Conservation (phyloP, 2,113 vertebrate species). For the Canis aureus region DNA sequence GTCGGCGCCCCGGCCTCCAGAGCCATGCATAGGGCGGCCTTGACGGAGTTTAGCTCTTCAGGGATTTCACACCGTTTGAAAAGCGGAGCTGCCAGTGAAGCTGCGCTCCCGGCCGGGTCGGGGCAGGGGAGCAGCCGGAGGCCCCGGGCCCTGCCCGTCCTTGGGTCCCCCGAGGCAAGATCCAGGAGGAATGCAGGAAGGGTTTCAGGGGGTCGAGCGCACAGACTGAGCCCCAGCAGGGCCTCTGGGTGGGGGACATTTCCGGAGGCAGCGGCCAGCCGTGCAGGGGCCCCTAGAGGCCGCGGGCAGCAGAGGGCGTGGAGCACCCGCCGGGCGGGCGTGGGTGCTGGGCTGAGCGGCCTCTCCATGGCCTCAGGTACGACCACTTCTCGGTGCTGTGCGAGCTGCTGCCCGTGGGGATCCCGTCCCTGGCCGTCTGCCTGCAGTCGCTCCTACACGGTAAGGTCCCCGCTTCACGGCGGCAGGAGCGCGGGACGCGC, state of each 20-base stretch:
- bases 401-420: conserved; percentile 94
- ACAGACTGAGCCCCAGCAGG: not conserved
- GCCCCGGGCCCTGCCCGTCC: not conserved
- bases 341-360: not conserved
- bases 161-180: not conserved
- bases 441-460: conserved; percentile 92
- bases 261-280: not conserved
- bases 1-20: fast-evolving
- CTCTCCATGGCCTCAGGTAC: conserved; percentile 87
- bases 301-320: too few species aligned
- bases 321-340: not conserved
- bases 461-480: conserved; percentile 65
- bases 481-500: not conserved
- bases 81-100: not conserved
- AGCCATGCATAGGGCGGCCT: not conserved
- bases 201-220: too few species aligned
- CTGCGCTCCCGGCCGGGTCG: not conserved
- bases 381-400: conserved; percentile 97
- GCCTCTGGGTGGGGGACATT: not conserved
- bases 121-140: not conserved
- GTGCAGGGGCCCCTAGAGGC: not conserved
- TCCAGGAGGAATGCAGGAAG: too few species aligned
- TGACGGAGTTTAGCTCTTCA: not conserved
- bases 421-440: conserved; percentile 95
- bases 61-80: not conserved